Conservation (phyloP, 2,113 vertebrate genomes). For the Laterallus jamaicensis region DNA sequence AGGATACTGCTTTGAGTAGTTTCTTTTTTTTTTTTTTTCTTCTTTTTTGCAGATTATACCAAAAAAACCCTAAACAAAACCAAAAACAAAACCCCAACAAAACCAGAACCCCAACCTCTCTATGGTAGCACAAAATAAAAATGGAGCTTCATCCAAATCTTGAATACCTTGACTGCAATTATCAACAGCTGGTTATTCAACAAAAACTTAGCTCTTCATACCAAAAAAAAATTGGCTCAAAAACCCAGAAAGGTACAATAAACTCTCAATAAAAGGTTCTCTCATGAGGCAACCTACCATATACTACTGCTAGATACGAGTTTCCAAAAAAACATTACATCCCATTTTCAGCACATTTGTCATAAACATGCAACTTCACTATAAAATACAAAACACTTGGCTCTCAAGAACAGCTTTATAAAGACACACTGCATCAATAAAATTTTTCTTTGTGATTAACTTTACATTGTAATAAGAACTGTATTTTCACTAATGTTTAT, state of each 20-base stretch:
- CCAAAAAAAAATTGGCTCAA: conserved; percentile 69
- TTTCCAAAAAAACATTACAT: conserved; percentile 81
- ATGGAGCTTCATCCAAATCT: conserved; percentile 48
- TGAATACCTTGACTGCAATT: conserved; percentile 37
- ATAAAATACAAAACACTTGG: conserved; percentile 85
- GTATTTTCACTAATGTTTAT: conserved; percentile 77
- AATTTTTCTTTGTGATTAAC: conserved; percentile 80
- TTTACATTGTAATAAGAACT: conserved; percentile 79
- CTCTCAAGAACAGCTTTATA: conserved; percentile 82
- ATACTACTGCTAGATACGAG: conserved; percentile 77
- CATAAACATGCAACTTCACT: conserved; percentile 84
- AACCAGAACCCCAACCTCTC: background rate
- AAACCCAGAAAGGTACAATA: conserved; percentile 74
- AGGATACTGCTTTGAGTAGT: conserved; percentile 55
- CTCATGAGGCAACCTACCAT: conserved; percentile 75
- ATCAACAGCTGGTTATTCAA: conserved; percentile 50
- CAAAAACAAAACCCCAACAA: background rate
- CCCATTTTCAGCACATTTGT: conserved; percentile 78
- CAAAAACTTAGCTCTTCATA: conserved; percentile 52
- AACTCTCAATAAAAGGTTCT: conserved; percentile 78
- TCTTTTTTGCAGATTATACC: background rate
- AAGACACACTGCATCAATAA: conserved; percentile 85
- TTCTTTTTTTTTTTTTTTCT: conserved; percentile 21
- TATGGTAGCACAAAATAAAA: conserved; percentile 58
- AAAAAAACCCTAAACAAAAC: background rate